A percentile compares a stretch with the other conserved stretches of the same genome.
phyloP scores from a whole-genome alignment of 2,113 vertebrate species.

The Nymphicus hollandicus region DNA sequence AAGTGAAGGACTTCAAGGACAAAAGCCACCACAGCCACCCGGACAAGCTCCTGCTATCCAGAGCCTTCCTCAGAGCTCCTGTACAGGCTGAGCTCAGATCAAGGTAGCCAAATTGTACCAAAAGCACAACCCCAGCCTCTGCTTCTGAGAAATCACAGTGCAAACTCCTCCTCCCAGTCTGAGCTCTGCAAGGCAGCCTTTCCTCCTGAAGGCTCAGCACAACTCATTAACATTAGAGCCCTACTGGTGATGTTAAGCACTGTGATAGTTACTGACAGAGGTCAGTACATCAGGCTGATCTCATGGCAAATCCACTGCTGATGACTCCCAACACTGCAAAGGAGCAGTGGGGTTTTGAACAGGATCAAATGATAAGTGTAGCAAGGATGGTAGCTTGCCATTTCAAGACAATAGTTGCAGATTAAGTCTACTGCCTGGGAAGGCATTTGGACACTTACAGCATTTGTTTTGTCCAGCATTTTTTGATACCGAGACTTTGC shows the following conservation, averaged over 20 bases:
- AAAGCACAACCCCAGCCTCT: neutral
- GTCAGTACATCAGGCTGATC: neutral
- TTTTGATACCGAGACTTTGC: neutral
- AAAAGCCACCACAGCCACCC: neutral
- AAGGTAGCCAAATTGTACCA: neutral
- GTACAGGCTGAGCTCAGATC: neutral
- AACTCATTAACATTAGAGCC: neutral
- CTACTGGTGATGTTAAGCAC: neutral
- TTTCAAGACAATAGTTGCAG: neutral
- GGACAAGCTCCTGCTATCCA: neutral
- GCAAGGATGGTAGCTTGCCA: neutral
- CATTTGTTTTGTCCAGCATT: neutral
- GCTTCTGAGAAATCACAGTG: neutral
- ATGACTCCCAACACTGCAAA: neutral
- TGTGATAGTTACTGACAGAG: neutral
- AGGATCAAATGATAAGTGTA: rapidly evolving
- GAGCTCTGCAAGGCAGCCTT: neutral
- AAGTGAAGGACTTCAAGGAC: neutral
- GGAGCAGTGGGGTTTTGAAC: rapidly evolving
- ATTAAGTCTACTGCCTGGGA: neutral
- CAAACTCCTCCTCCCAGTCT: neutral
- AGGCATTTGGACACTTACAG: neutral
- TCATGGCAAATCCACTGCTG: neutral
- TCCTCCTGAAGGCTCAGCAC: neutral
- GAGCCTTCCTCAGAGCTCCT: neutral